Evolutionary conservation across 35 echinoderm and acorn worm genomes (phyloP), one percentile per base, ranked within the genome.

Genomic region (Lytechinus pictus): DNA sequence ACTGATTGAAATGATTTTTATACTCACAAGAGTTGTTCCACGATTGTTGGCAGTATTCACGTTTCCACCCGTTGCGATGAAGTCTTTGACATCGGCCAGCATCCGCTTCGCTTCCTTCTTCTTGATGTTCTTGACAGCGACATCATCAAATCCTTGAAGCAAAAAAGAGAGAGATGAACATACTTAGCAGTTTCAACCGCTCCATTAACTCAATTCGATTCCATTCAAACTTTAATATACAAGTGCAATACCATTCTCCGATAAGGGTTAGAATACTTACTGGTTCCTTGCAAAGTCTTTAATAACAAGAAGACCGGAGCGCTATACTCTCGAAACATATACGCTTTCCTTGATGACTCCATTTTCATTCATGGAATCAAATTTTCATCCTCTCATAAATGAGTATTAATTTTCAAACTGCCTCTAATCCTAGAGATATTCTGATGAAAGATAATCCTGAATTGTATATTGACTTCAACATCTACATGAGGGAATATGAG

Each of bases 1-100:
- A 44, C 33, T 44, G 0, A 44, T 44, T 44, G 33, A 44, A 44
- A 44, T 44, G 33, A 44, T 1, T 44, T 91, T 5, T 0, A 24
- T 79, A 97, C 95, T 95, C 96, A 99, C 98, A 87, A 99, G 79
- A 9, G 97, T 95, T 29, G 96, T 96, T n/a, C 96, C 96, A 21
- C 93, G 94, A 28, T 99, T 95, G 89, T 98, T 99, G 2, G 91
- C 90, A 16, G 96, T 94, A 60, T 99, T 99, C 21, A 98, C 87
- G 71, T 98, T 90, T 52, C 98, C 98, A 57, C 96, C 95, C 11
- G 94, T 92, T 1, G 61, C 56, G 33, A 99, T 33, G 87, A 99
- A 99, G 86, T 99, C 97, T 57, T 98, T 97, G 86, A 99, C 95
- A 66, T 99, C 98, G 2, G 96, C 95, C 56, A 98, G 58, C 98